Conservation (phyloP, 37 sponge, comb jelly and placozoan genomes). For the Corticium candelabrum region DNA sequence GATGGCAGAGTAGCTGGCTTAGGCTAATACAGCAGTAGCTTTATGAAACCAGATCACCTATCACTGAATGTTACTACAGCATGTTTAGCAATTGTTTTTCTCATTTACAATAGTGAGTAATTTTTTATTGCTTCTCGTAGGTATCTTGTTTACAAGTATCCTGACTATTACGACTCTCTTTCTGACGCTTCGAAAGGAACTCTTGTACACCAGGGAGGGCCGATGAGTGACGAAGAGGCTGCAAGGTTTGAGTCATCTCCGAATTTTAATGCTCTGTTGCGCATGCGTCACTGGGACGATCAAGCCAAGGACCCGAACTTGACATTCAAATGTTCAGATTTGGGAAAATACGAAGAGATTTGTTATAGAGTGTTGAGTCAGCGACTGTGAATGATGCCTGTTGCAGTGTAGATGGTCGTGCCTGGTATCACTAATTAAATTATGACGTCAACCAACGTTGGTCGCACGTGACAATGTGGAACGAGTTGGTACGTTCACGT, state of each 20-base stretch:
- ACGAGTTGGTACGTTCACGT: too few relatives aligned
- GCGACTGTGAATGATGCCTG: too few relatives aligned
- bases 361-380: background rate
- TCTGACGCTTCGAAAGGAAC: slow-evolving; percentile 3
- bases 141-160: background rate
- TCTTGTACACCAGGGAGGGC: slow-evolving; percentile 6
- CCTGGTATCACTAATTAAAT: too few relatives aligned
- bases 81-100: background rate
- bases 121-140: background rate
- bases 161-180: background rate
- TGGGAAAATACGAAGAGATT: background rate
- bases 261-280: background rate
- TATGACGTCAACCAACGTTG: too few relatives aligned
- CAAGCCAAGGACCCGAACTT: background rate
- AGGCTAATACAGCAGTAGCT: too few relatives aligned
- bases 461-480: too few relatives aligned
- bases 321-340: background rate
- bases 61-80: too few relatives aligned
- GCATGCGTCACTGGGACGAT: slow-evolving; percentile 5
- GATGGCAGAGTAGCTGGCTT: too few relatives aligned
- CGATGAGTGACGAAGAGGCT: slow-evolving; percentile 6
- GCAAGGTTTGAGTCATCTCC: background rate
- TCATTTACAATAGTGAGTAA: background rate
- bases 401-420: too few relatives aligned
- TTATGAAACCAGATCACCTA: too few relatives aligned